Percentiles rank a stretch among this genome's conserved stretches.
These are phyloP conservation scores for Halocynthia aurantium DNA, from an alignment of 23 tunicate genomes.

Conservation along the genomic window DNA sequence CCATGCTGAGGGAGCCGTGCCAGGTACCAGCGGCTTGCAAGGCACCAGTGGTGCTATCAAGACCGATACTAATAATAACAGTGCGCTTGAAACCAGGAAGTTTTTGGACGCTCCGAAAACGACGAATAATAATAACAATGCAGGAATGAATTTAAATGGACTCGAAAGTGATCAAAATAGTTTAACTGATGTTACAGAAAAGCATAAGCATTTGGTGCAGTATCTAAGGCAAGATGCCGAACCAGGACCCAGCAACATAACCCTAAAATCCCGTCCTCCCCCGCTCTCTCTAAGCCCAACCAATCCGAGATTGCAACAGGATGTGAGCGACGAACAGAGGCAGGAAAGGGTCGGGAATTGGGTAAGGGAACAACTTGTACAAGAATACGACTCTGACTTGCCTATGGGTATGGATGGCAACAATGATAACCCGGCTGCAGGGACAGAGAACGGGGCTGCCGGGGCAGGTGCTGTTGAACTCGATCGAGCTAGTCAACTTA, in stretches of 20 bases:
- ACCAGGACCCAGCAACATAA: constrained; percentile 5
- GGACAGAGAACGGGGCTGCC: constrained; percentile 1
- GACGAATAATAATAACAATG: constrained; percentile 2
- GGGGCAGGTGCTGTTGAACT: constrained; percentile 21
- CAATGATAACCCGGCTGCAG: background rate
- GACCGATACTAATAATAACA: too few species aligned
- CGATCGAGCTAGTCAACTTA: constrained; percentile 73
- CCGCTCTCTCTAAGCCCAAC: constrained; percentile 12
- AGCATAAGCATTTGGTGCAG: constrained; percentile 63
- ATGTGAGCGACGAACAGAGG: constrained; percentile 64
- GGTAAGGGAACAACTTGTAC: constrained; percentile 56
- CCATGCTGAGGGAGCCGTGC: background rate
- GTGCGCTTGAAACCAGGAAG: too few species aligned
- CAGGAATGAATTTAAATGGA: too few species aligned
- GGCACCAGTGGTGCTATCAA: background rate
- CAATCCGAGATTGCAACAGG: constrained; percentile 41
- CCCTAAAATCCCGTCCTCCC: background rate
- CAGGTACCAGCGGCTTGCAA: background rate
- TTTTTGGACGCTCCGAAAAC: constrained; percentile 1
- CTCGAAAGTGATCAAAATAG: too few species aligned
- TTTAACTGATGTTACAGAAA: background rate
- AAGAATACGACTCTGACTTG: constrained; percentile 66
- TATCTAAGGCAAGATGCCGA: constrained; percentile 46
- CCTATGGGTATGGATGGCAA: constrained; percentile 72
- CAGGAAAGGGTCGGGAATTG: constrained; percentile 68